Base-by-base conservation (phyloP, 2,888 invertebrate species). In the Ormyrus rosae region DNA sequence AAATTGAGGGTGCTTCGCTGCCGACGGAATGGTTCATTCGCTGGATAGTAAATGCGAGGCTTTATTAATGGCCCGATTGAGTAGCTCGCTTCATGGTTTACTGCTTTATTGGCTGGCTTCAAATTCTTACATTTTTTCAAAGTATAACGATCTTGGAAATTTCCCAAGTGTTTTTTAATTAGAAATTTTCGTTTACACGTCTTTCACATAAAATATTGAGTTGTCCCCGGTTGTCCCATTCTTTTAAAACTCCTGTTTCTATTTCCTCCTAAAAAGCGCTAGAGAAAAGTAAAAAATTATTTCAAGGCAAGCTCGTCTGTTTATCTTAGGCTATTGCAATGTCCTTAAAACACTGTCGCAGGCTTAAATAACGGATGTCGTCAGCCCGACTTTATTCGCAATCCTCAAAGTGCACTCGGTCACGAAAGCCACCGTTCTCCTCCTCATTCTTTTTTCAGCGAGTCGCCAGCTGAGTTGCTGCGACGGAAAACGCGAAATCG, bases 371-470 rank as follows among this genome's bases (percentile, higher is more conserved):
- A 73, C 50, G 72, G 53, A 81, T 69, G 68, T 69, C 64, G 72
- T 73, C 68, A 51, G 6, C 7, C n/a, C 10, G 56, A 19, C 7
- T 72, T 72, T 73, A 77, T 74, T 78, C 73, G 73, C 69, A 73
- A 81, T 81, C 53, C 78, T 81, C 77, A 77, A 78, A 78, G 81
- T 81, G 73, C 64, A 81, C 72, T 74, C 73, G 73, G 64, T 55
- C 77, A 60, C 73, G 81, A 73, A 73, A 72, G 69, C 34, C 63
- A 19, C 56, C 46, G 56, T 7, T 45, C 53, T 51, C 13, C 19
- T 34, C 55, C 51, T 60, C 72, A 55, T 60, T 67, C 67, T 67
- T 61, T 75, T 75, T 60, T 68, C 75, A 75, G 5, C 46, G 60
- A 51, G 10, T 51, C 64, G 64, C 10, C 19, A n/a, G n/a, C 13